A percentile compares a stretch with the other conserved stretches of the same genome.
These are phyloP conservation scores for Isotomurus palustris DNA, from an alignment of 2,888 invertebrate genomes.

Conservation along the genomic window DNA sequence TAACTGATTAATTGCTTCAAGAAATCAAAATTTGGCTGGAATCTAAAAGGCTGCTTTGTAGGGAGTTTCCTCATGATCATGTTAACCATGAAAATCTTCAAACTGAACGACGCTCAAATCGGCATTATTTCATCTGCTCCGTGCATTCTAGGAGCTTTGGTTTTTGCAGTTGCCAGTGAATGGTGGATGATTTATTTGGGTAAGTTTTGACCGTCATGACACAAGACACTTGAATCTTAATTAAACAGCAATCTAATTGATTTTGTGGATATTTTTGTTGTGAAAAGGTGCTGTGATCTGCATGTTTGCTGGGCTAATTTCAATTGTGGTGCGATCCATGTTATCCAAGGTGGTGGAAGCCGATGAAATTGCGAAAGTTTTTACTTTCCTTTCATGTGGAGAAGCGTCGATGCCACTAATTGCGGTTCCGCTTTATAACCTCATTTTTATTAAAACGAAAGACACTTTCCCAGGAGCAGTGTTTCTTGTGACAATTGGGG, in stretches of 20 bases:
- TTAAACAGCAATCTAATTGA: neutral
- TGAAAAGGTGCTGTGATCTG: constrained; percentile 51
- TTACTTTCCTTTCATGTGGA: constrained; percentile 37
- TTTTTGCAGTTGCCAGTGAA: constrained; percentile 24
- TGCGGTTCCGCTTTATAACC: constrained; percentile 61
- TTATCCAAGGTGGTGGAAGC: constrained; percentile 59
- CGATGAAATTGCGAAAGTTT: constrained; percentile 56
- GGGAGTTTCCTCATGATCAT: constrained; percentile 32
- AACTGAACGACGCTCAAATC: constrained; percentile 34
- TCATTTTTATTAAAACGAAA: constrained; percentile 60
- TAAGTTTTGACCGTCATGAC: constrained; percentile 9
- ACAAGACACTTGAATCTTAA: neutral
- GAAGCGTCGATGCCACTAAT: constrained; percentile 62
- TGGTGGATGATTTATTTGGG: constrained; percentile 43
- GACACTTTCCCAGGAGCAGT: constrained; percentile 58
- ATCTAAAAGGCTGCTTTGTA: neutral
- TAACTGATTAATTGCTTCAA: neutral
- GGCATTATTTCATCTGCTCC: constrained; percentile 34
- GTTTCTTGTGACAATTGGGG: constrained; percentile 56
- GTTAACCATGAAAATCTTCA: constrained; percentile 35
- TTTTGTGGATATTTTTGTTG: constrained; percentile 3
- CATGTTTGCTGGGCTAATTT: constrained; percentile 55
- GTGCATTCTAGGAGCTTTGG: constrained; percentile 18
- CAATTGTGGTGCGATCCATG: constrained; percentile 59
- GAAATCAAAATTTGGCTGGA: neutral